Percentiles rank a stretch among this genome's conserved stretches.
These are phyloP conservation scores for Plecturocebus donacophilus DNA, from an alignment of 2,113 vertebrate species.

Conservation along the genomic window DNA sequence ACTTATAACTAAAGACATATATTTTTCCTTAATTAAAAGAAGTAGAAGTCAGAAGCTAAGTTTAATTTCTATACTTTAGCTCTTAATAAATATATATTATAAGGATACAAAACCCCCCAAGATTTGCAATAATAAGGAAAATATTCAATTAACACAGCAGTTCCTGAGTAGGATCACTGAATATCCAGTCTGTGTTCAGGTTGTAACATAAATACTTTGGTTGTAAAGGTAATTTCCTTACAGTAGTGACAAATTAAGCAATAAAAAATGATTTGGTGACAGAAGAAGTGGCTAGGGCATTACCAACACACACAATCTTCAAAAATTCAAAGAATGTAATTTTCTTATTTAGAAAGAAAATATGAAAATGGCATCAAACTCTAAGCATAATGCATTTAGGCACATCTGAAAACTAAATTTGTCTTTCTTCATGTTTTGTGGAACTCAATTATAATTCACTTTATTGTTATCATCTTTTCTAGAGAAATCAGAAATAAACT, in stretches of 20 bases:
- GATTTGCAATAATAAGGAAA: background rate
- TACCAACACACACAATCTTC: background rate
- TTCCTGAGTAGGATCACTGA: background rate
- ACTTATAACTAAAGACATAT: background rate
- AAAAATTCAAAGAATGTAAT: conserved; percentile 3
- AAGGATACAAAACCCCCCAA: background rate
- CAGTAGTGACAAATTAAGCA: background rate
- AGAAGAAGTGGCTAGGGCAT: background rate
- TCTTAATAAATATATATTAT: background rate
- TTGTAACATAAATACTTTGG: background rate
- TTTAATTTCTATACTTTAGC: background rate
- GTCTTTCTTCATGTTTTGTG: background rate
- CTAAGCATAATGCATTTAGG: background rate
- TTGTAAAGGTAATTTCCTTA: conserved; percentile 10
- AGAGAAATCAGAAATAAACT: conserved; percentile 37
- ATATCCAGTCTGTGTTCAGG: background rate
- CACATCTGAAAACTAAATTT: background rate
- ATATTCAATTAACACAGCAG: background rate
- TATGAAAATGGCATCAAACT: background rate
- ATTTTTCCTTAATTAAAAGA: background rate
- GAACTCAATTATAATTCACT: background rate
- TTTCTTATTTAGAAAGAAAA: conserved; percentile 46
- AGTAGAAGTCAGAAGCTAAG: background rate
- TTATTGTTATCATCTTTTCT: background rate
- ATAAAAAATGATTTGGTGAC: background rate